Conservation (phyloP, 2,797 vertebrate genomes). For the Chaenodraco wilsoni region DNA sequence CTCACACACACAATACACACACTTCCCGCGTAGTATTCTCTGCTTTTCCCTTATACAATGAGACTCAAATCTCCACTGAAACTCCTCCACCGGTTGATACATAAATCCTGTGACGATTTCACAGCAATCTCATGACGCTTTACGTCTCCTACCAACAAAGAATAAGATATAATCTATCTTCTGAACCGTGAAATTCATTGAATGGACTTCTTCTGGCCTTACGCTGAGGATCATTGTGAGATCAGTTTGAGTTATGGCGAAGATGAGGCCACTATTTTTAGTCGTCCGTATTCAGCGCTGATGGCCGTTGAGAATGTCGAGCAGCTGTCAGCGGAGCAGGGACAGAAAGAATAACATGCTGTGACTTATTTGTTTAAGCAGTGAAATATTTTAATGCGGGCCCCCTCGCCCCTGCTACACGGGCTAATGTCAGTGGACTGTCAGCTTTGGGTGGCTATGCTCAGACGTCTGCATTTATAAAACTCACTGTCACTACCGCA, state of each 20-base stretch:
- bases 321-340: slow-evolving; percentile 70
- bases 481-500: slow-evolving; percentile 23
- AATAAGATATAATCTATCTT: slow-evolving; percentile 38
- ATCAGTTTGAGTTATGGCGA: slow-evolving; percentile 45
- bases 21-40: slow-evolving; percentile 4
- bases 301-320: slow-evolving; percentile 57
- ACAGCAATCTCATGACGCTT: slow-evolving; percentile 17
- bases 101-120: slow-evolving; percentile 33
- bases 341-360: slow-evolving; percentile 72
- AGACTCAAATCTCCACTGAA: slow-evolving; percentile 25
- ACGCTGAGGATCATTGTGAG: slow-evolving; percentile 37
- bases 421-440: slow-evolving; percentile 57
- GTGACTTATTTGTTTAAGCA: slow-evolving; percentile 73
- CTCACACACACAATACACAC: slow-evolving; percentile 28
- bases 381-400: slow-evolving; percentile 72
- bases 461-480: slow-evolving; percentile 70
- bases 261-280: slow-evolving; percentile 65
- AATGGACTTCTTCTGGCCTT: not conserved
- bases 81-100: slow-evolving; percentile 60
- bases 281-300: slow-evolving; percentile 58
- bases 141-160: slow-evolving; percentile 43
- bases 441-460: slow-evolving; percentile 43
- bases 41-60: slow-evolving; percentile 31
- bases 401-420: slow-evolving; percentile 52
- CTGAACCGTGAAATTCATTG: slow-evolving; percentile 15